phyloP scores from a whole-genome alignment of 2,113 vertebrate genomes.

The Heloderma charlesbogerti region DNA sequence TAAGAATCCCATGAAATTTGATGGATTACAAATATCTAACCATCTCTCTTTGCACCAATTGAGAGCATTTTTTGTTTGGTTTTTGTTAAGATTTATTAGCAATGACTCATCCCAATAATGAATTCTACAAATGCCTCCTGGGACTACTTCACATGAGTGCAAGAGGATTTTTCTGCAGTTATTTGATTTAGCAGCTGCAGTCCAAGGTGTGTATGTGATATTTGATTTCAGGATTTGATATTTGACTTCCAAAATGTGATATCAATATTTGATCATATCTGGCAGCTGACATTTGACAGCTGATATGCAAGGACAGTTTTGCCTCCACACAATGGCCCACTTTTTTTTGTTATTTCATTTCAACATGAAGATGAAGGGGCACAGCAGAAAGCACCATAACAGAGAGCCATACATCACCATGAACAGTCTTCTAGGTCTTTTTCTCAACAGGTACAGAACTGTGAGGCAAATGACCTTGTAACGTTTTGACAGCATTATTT shows the following conservation, averaged over 20 bases:
- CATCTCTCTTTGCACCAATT: background rate
- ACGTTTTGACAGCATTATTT: background rate
- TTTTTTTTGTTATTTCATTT: background rate
- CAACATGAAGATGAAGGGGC: background rate
- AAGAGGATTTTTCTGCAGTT: background rate
- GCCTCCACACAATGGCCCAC: background rate
- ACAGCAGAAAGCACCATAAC: background rate
- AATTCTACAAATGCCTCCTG: background rate
- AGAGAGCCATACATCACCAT: background rate
- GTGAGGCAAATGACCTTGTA: background rate
- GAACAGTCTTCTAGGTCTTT: background rate
- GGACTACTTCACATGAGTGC: background rate
- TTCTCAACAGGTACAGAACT: background rate
- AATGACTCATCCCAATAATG: background rate
- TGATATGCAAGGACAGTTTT: background rate
- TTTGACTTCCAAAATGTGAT: background rate
- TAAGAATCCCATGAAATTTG: background rate
- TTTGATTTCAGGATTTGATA: background rate
- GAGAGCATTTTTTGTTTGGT: background rate
- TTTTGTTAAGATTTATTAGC: background rate
- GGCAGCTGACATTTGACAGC: background rate
- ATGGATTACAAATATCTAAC: background rate
- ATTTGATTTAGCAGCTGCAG: background rate
- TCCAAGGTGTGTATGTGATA: background rate
- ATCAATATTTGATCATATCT: background rate